Conservation (phyloP, 2,888 invertebrate genomes). For the Rhorus exstirpatorius region DNA sequence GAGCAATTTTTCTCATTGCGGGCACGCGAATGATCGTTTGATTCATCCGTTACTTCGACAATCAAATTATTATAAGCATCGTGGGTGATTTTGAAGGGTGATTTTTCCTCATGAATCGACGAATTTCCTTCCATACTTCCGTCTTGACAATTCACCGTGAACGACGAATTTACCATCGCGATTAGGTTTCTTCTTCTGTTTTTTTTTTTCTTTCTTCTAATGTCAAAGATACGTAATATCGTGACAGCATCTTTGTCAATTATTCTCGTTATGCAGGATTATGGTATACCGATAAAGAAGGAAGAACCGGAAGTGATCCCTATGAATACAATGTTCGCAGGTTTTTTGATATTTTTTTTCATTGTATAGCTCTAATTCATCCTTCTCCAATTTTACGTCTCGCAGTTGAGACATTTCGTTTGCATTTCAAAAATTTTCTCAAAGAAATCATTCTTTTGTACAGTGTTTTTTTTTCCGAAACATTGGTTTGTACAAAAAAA, state of each 20-base stretch:
- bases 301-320: slow-evolving; percentile 70
- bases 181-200: slow-evolving; percentile 2
- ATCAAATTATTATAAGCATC: slow-evolving; percentile 66
- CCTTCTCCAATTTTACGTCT: neutral
- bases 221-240: slow-evolving; percentile 3
- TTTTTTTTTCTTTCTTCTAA: slow-evolving; percentile 15
- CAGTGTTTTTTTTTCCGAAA: too few relatives aligned
- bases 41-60: slow-evolving; percentile 30
- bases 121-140: slow-evolving; percentile 31
- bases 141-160: neutral
- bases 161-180: slow-evolving; percentile 5
- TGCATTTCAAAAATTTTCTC: neutral
- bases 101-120: neutral
- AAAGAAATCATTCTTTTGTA: too few relatives aligned
- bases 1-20: neutral
- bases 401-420: neutral
- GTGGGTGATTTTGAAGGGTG: slow-evolving; percentile 21
- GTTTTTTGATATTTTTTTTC: slow-evolving; percentile 61
- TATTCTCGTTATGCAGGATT: slow-evolving; percentile 41
- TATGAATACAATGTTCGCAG: slow-evolving; percentile 76
- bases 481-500: too few relatives aligned
- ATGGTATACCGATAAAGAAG: slow-evolving; percentile 56
- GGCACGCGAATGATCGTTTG: neutral
- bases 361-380: neutral
- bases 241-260: neutral